Evolutionary conservation across 1,140 invertebrate genomes (phyloP).

Genomic region (Apis cerana): DNA sequence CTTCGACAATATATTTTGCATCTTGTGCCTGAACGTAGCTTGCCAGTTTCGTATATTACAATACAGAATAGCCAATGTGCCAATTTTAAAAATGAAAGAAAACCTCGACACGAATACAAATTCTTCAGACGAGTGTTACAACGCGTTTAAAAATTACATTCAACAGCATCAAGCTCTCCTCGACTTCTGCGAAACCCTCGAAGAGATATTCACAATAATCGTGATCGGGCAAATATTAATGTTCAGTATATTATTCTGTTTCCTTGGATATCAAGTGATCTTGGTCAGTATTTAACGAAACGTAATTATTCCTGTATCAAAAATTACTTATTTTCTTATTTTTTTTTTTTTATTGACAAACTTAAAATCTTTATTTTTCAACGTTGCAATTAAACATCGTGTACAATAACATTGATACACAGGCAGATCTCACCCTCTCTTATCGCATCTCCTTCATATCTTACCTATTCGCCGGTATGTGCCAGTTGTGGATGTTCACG

Average conservation of each 20-base stretch:
- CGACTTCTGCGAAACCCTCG: constrained; percentile 38
- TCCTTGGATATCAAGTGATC: constrained; percentile 56
- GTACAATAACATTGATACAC: neutral
- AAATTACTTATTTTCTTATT: too few relatives aligned
- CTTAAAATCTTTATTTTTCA: too few relatives aligned
- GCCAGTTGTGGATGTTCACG: constrained; percentile 54
- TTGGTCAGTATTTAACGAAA: constrained; percentile 46
- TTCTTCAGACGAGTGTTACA: neutral
- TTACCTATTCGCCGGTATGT: constrained; percentile 11
- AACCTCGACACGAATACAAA: neutral
- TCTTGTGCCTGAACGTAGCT: constrained; percentile 53
- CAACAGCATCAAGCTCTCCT: constrained; percentile 50
- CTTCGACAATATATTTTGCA: constrained; percentile 59
- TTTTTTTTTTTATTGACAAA: too few relatives aligned
- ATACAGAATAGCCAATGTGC: constrained; percentile 30
- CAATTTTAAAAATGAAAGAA: too few relatives aligned
- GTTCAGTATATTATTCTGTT: constrained; percentile 58
- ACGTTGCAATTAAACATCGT: too few relatives aligned
- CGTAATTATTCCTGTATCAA: neutral
- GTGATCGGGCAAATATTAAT: constrained; percentile 50
- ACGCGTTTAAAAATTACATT: constrained; percentile 27
- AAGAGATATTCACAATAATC: constrained; percentile 42
- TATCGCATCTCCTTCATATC: constrained; percentile 31
- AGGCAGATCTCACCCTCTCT: neutral
- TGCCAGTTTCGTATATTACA: constrained; percentile 64